phyloP scores from a whole-genome alignment of 2,113 vertebrate genomes.

The Chascanopsetta lugubris region DNA sequence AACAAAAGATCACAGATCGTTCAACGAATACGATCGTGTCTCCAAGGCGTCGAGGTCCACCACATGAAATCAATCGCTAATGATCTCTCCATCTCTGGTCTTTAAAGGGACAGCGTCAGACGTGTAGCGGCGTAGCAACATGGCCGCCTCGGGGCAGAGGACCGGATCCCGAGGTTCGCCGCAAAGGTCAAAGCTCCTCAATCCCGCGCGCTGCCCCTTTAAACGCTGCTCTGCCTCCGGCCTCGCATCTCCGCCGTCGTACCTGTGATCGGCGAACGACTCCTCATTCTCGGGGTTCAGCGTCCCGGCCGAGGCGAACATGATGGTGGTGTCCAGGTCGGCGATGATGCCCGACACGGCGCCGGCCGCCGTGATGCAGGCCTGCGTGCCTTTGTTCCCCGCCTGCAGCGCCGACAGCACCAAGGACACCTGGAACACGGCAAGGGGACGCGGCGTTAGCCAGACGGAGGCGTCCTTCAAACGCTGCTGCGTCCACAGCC shows the following conservation, averaged over 20 bases:
- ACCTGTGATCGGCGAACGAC: conserved; percentile 98
- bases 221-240: too few species aligned
- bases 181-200: too few species aligned
- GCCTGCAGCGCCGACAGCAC: conserved; percentile 97
- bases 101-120: too few species aligned
- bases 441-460: conserved; percentile 20
- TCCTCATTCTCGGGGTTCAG: conserved; percentile 95
- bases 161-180: too few species aligned
- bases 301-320: conserved; percentile 98
- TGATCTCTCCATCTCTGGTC: too few species aligned
- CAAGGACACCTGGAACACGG: conserved; percentile 88
- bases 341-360: conserved; percentile 97
- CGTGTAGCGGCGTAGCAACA: too few species aligned
- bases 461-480: conserved; percentile 1
- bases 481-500: conserved; percentile 3
- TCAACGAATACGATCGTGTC: too few species aligned
- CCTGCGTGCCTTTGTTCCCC: conserved; percentile 97
- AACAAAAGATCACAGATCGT: too few species aligned
- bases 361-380: conserved; percentile 95
- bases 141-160: too few species aligned
- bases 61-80: too few species aligned
- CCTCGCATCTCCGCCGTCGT: conserved; percentile 11
- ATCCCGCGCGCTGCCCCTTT: too few species aligned
- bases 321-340: conserved; percentile 98
- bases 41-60: too few species aligned